Evolutionary conservation across 2,113 vertebrate genomes (phyloP).

Genomic region (Carlito syrichta): DNA sequence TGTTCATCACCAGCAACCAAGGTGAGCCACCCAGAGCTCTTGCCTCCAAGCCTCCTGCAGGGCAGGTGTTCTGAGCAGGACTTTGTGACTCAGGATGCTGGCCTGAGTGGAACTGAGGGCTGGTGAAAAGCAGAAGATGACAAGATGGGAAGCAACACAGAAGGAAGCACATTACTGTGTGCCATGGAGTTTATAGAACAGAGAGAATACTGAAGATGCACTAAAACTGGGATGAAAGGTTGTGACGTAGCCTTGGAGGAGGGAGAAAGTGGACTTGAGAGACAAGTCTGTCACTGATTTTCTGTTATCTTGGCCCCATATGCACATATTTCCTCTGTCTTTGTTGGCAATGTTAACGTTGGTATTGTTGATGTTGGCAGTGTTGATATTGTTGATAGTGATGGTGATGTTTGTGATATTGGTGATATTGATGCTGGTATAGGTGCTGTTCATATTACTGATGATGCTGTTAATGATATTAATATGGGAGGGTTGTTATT

Average conservation of each 20-base stretch:
- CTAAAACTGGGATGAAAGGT: neutral
- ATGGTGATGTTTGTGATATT: accelerated
- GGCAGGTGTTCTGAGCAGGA: neutral
- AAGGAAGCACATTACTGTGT: accelerated
- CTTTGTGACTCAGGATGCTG: accelerated
- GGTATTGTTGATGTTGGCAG: neutral
- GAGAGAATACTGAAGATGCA: neutral
- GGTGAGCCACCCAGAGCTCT: accelerated
- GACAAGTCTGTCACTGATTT: too few relatives aligned
- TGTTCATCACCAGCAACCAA: accelerated
- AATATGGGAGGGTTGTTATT: too few relatives aligned
- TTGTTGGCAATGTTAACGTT: neutral
- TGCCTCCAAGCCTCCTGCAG: neutral
- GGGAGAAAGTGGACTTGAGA: neutral
- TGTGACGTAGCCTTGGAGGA: neutral
- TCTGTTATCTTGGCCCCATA: neutral
- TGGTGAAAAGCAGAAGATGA: too few relatives aligned
- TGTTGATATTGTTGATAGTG: neutral
- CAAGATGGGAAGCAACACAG: neutral
- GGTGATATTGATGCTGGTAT: neutral
- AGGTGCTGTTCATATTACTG: neutral
- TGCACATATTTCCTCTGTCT: neutral
- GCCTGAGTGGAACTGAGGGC: accelerated
- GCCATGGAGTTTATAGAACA: accelerated
- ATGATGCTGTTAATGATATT: neutral